These are phyloP conservation scores for Leptoteleia sp. DNA, from an alignment of 1,140 invertebrate genomes.

Conservation along the genomic window DNA sequence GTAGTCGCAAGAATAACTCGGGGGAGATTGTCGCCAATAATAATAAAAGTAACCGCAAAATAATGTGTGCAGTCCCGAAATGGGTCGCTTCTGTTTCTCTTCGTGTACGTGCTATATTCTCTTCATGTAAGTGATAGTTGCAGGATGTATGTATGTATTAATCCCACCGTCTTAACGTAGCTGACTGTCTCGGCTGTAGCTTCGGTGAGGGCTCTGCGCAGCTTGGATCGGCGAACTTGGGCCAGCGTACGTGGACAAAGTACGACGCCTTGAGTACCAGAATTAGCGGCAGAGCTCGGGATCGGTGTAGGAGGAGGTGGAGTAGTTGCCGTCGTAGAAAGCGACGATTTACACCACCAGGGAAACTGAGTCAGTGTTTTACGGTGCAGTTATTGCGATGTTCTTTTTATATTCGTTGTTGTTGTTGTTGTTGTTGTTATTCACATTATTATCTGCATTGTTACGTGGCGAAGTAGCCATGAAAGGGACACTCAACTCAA, in stretches of 20 bases:
- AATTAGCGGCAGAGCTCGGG: conserved; percentile 70
- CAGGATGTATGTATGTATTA: conserved; percentile 65
- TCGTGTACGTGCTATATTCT: too few species aligned
- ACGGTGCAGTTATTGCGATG: conserved; percentile 69
- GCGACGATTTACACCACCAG: conserved; percentile 81
- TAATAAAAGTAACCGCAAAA: conserved; percentile 18
- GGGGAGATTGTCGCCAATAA: conserved; percentile 9
- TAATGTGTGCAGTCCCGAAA: conserved; percentile 7
- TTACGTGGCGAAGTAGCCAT: conserved; percentile 38
- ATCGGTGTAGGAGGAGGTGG: conserved; percentile 71
- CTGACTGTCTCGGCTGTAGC: conserved; percentile 92
- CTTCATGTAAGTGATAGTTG: conserved; percentile 64
- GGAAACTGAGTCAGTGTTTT: conserved; percentile 79
- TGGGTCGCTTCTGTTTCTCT: conserved; percentile 36
- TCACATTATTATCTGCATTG: conserved; percentile 36
- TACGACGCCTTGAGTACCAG: conserved; percentile 87
- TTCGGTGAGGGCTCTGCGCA: conserved; percentile 92
- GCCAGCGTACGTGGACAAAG: conserved; percentile 93
- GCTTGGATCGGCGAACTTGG: conserved; percentile 89
- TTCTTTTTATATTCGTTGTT: conserved; percentile 54
- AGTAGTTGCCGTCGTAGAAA: conserved; percentile 76
- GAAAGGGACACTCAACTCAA: conserved; percentile 27
- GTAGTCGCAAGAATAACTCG: too few species aligned
- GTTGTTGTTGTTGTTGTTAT: conserved; percentile 57
- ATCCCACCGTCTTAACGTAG: conserved; percentile 92